Evolutionary conservation across 2,113 vertebrate genomes (phyloP), one percentile per base, ranked within the genome.

Genomic region (Eptesicus fuscus): DNA sequence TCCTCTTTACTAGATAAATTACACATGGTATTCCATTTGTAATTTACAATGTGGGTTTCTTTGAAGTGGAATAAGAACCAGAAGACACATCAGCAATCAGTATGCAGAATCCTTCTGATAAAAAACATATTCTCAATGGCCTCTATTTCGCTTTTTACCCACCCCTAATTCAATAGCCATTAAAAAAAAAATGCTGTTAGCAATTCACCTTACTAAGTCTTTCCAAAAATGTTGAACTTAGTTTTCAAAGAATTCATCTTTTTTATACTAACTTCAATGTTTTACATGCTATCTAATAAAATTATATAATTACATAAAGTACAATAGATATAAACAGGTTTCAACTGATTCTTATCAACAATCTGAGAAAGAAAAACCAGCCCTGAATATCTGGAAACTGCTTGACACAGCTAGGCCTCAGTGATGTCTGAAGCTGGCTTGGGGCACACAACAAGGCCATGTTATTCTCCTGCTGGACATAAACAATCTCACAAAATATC

Each of bases 401-500:
- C 40, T 28, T 0, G 3, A 86, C 70, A 37, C 9, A 65, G 35
- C 30, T 1, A 16, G 70, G 49, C 49, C 61, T 59, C 5, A 0
- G 83, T 8, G 51, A 9, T 61, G 84, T 44, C 13, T 71, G 35
- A 84, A 35, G 56, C 28, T 22, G 84, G 79, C 16, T 37, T 5
- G 9, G 18, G 53, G 32, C 16, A 86, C 28, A n/a, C 22, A 47
- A 67, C 2, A 18, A 89, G 47, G 86, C 69, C 67, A 7, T 4
- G 9, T 32, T 28, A 61, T 47, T 92, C 89, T 77, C 71, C 37
- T 49, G 13, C 13, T 77, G 40, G 76, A 93, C 42, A 37, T 22
- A 63, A 78, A 95, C 70, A 92, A 89, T 37, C 83, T 95, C 42
- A 78, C 32, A 83, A 69, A 92, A 87, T 79, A 93, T 56, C 59